Base-by-base conservation (phyloP, 2,888 invertebrate genomes). In the Hyalella azteca region DNA sequence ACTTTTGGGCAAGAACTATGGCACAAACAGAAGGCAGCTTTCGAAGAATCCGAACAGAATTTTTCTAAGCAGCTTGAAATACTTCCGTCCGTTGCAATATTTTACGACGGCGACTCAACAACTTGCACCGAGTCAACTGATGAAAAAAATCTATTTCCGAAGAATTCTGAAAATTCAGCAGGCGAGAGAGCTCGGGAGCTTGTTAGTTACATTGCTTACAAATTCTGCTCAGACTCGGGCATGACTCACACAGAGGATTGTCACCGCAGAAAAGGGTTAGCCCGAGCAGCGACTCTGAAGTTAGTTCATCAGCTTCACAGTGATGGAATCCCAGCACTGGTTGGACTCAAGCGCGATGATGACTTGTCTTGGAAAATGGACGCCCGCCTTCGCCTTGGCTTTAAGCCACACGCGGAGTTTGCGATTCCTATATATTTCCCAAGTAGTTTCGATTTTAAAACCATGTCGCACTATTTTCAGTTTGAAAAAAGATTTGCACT, bases 221-320 rank as follows among this genome's bases (percentile, higher is more conserved):
- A 66, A 7, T 36, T 36, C 36, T n/a, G 66, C 2, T 29, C 66
- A 36, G 66, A 66, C 26, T 19, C 36, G 1, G 66, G 66, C 66
- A 66, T 66, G 66, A 36, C 66, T 15, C 19, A 32, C 36, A 66
- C 66, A 15, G 15, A 36, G 29, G 66, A 36, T n/a, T 7, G 7
- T 19, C 66, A 66, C 66, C 32, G 66, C 32, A 36, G 66, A 36
- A 66, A 36, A 66, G 66, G 66, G 3, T 22, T 66, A 36, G 66
- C 66, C 2, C 11, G 19, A 36, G 66, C 66, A 36, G 66, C 36
- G 19, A 36, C 66, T 5, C 15, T 66, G 15, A 32, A 15, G 32
- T 36, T 66, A n/a, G 66, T 19, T 36, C 66, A 66, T 29, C 1
- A 29, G 66, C 36, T 66, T 5, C 66, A 66, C 29, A 36, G 15